A percentile compares a stretch with the other conserved stretches of the same genome.
Conservation (phyloP, 2,797 vertebrate genomes). For the Coluber constrictor region DNA sequence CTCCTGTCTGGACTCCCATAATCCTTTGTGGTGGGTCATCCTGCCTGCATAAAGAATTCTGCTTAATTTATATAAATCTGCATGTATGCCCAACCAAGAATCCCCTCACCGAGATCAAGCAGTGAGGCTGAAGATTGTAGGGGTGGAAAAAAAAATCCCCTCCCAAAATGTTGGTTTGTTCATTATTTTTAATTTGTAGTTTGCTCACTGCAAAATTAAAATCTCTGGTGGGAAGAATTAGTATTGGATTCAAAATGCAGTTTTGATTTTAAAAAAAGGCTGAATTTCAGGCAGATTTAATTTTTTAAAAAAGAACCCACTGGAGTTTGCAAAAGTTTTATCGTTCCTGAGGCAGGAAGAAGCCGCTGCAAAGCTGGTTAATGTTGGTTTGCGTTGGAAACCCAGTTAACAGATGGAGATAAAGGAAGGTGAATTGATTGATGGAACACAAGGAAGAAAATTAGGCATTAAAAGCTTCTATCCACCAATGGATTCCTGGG, state of each 20-base stretch:
- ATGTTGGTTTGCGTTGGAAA: neutral
- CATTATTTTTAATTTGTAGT: too few species aligned
- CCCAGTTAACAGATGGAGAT: neutral
- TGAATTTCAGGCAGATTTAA: neutral
- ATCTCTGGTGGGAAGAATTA: accelerated
- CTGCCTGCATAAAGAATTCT: neutral
- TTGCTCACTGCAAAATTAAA: neutral
- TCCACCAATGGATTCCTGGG: neutral
- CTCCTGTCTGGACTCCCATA: neutral
- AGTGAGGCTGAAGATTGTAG: neutral
- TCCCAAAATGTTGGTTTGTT: neutral
- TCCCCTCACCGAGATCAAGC: neutral
- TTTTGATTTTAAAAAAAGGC: neutral
- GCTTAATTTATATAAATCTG: neutral
- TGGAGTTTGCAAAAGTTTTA: neutral
- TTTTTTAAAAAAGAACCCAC: neutral
- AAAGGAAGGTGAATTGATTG: neutral
- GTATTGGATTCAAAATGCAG: neutral
- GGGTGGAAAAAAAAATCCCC: too few species aligned
- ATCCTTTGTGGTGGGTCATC: neutral
- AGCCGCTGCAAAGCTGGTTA: neutral
- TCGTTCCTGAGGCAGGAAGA: neutral
- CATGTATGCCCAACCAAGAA: neutral
- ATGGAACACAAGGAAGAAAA: neutral
- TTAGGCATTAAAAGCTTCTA: neutral